These are phyloP conservation scores for Chelon labrosus DNA, from an alignment of 2,797 vertebrate species.

Conservation along the genomic window DNA sequence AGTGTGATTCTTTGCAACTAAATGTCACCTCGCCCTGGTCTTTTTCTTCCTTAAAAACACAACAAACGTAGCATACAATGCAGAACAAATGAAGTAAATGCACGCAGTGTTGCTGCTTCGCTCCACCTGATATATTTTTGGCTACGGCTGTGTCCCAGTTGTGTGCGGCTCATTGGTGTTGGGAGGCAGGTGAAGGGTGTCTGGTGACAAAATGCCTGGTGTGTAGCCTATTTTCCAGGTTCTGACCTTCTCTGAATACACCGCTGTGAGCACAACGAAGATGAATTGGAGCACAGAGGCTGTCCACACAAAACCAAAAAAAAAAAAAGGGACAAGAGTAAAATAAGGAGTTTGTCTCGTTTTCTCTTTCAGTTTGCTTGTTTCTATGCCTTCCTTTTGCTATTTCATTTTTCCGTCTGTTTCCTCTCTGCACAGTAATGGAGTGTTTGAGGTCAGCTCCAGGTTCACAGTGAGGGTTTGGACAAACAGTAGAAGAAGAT, in stretches of 20 bases:
- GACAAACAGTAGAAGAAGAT: constrained; percentile 25
- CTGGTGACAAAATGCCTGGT: constrained; percentile 67
- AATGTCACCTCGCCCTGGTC: constrained; percentile 58
- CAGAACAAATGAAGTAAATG: constrained; percentile 50
- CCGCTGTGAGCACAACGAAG: constrained; percentile 64
- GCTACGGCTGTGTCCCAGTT: constrained; percentile 61
- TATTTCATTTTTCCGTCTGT: constrained; percentile 4
- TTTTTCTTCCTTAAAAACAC: constrained; percentile 30
- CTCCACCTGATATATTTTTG: constrained; percentile 63
- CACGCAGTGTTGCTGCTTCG: constrained; percentile 19
- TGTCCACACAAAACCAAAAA: constrained; percentile 24
- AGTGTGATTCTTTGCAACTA: too few species aligned
- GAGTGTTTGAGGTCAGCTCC: constrained; percentile 46
- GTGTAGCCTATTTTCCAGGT: constrained; percentile 74
- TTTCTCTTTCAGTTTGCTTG: constrained; percentile 28
- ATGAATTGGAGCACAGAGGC: constrained; percentile 60
- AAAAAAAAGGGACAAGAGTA: constrained; percentile 32
- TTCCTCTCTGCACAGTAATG: constrained; percentile 33
- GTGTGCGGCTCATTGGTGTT: constrained; percentile 48
- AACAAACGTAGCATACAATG: constrained; percentile 52
- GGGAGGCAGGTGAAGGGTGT: constrained; percentile 71
- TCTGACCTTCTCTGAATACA: constrained; percentile 69
- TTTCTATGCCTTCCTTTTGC: not conserved
- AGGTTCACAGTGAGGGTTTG: constrained; percentile 21
- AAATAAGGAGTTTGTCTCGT: constrained; percentile 42